Base-by-base conservation (phyloP, 2,797 vertebrate genomes). In the Pogoniulus pusillus region DNA sequence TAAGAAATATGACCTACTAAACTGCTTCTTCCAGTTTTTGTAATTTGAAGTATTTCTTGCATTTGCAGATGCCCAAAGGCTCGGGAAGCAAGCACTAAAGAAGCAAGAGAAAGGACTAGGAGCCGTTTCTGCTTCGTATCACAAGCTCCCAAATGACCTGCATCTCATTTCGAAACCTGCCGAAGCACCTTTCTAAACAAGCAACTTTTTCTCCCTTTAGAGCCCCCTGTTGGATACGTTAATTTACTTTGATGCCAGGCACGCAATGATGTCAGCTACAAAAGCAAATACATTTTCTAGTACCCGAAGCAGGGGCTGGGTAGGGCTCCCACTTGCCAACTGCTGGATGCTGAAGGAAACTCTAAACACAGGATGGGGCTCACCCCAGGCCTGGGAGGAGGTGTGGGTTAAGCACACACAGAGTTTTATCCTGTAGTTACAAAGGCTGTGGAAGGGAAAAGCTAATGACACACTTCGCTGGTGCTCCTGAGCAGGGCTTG, bases 1-100 rank as follows among this genome's bases (percentile, higher is more conserved):
- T 29, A 91, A 87, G 86, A 94, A 93, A 94, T 69, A 83, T 3
- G 51, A 95, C 76, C 82, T 91, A 91, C 57, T 69, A 92, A 90
- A 82, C 70, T 89, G 82, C 77, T 86, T 82, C 72, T 93, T 95
- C 70, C 59, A 71, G 80, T 81, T 93, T 84, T 91, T 84, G 55
- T 84, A 54, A 88, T 93, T 89, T 89, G 69, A 68, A 91, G 77
- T 89, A 91, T 89, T 90, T 89, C 63, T 94, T 90, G 68, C 58
- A 49, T 73, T 82, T 71, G 59, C 59, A 77, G 63, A 86, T 91
- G 86, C 75, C 87, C 76, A 39, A 70, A 89, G 72, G 86, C 84
- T 89, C 2, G 1, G 69, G 59, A 85, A 82, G 51, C 16, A 35
- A 95, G 49, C 49, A 58, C 16, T 51, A 24, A 65, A 82, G 80